phyloP scores from a whole-genome alignment of 2,113 vertebrate species.

The Trematomus loennbergii region DNA sequence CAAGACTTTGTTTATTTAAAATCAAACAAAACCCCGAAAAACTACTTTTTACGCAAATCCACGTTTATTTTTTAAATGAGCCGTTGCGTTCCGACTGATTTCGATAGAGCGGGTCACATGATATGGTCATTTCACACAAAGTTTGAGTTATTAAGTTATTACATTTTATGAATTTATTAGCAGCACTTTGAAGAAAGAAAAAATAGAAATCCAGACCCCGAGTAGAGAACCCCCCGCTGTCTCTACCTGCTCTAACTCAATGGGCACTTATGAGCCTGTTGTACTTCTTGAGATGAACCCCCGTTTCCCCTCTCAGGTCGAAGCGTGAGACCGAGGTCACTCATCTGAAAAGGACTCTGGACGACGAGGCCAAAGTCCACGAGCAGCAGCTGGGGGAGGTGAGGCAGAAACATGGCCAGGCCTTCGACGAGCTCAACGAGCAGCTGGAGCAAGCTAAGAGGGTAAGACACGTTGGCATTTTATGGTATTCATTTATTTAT shows the following conservation, averaged over 20 bases:
- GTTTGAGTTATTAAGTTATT: too few species aligned
- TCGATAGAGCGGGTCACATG: too few species aligned
- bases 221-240: slow-evolving; percentile 78
- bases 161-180: too few species aligned
- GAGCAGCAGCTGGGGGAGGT: slow-evolving; percentile 93
- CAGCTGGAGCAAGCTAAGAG: slow-evolving; percentile 97
- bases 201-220: slow-evolving; percentile 89
- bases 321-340: slow-evolving; percentile 97
- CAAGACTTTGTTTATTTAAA: too few species aligned
- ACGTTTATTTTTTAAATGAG: too few species aligned
- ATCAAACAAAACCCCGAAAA: too few species aligned
- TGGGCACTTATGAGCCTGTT: not conserved
- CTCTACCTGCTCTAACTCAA: too few species aligned
- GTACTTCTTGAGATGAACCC: not conserved
- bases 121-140: too few species aligned
- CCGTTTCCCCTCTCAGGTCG: slow-evolving; percentile 78
- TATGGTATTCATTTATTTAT: too few species aligned
- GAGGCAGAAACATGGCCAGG: slow-evolving; percentile 95
- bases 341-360: slow-evolving; percentile 92
- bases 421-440: slow-evolving; percentile 94
- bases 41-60: too few species aligned
- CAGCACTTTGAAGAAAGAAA: too few species aligned
- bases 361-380: slow-evolving; percentile 91
- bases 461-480: slow-evolving; percentile 82
- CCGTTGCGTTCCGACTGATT: too few species aligned